Conservation (phyloP, 1,140 invertebrate genomes). For the Pomacea maculata region DNA sequence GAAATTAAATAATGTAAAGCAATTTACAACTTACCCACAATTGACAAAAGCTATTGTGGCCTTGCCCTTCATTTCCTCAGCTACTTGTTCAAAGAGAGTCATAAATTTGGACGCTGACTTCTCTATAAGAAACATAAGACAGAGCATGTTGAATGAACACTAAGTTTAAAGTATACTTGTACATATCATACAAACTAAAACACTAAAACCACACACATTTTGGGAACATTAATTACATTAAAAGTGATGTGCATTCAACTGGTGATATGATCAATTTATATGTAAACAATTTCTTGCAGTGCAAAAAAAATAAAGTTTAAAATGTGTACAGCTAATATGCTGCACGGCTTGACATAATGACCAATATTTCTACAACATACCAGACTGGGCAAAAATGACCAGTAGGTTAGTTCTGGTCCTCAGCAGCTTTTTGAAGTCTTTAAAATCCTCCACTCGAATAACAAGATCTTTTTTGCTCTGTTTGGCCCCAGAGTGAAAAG, state of each 20-base stretch:
- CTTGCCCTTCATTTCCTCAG: conserved; percentile 58
- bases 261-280: no score
- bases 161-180: not conserved
- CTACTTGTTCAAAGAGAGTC: conserved; percentile 53
- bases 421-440: conserved; percentile 86
- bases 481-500: conserved; percentile 40
- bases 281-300: no score
- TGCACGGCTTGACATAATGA: not conserved
- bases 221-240: no score
- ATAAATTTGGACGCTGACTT: conserved; percentile 48
- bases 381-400: conserved; percentile 72
- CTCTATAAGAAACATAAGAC: conserved; percentile 39
- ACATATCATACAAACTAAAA: not conserved
- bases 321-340: no score
- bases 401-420: conserved; percentile 86
- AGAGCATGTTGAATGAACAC: conserved; percentile 13
- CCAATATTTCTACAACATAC: conserved; percentile 34
- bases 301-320: no score
- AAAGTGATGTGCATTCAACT: no score
- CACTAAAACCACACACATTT: not conserved
- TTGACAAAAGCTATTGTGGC: conserved; percentile 58
- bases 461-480: conserved; percentile 51
- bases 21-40: conserved; percentile 53
- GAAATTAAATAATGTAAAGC: no score
- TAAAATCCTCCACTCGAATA: conserved; percentile 71